A percentile compares a stretch with the other conserved stretches of the same genome.
phyloP scores from a whole-genome alignment of 2,113 vertebrate genomes.

The Phainopepla nitens region DNA sequence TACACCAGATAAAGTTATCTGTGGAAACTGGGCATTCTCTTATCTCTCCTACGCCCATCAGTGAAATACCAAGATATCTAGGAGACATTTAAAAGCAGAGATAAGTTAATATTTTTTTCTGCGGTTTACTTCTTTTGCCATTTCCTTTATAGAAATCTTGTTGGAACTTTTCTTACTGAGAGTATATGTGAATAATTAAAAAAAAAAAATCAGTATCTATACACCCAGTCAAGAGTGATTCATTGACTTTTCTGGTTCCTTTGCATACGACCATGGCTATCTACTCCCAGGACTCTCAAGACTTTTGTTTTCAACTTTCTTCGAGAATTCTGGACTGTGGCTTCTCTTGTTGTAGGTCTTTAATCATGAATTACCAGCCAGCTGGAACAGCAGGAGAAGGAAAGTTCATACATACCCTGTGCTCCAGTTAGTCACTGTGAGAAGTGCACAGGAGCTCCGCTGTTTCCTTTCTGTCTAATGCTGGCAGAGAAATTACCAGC shows the following conservation, averaged over 20 bases:
- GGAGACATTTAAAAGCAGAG: conserved; percentile 24
- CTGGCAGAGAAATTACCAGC: conserved; percentile 34
- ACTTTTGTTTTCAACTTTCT: neutral
- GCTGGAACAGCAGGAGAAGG: neutral
- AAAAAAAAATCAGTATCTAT: neutral
- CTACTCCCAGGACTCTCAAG: neutral
- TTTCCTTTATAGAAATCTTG: neutral
- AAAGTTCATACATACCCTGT: neutral
- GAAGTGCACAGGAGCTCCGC: neutral
- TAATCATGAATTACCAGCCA: conserved; percentile 1
- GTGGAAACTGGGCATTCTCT: conserved; percentile 11
- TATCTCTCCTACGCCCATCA: neutral
- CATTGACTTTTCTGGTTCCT: neutral
- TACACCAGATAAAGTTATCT: conserved; percentile 5
- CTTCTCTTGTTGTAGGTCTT: neutral
- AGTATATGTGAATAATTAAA: neutral
- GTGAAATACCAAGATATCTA: conserved; percentile 22
- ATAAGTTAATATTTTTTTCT: conserved; percentile 9
- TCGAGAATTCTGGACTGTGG: neutral
- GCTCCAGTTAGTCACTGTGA: neutral
- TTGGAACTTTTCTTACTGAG: neutral
- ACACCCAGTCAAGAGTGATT: neutral
- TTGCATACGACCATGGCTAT: neutral
- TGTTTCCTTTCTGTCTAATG: neutral
- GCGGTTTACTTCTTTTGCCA: neutral